Evolutionary conservation across 2,113 vertebrate species (phyloP).

Genomic region (Bubo scandiacus): DNA sequence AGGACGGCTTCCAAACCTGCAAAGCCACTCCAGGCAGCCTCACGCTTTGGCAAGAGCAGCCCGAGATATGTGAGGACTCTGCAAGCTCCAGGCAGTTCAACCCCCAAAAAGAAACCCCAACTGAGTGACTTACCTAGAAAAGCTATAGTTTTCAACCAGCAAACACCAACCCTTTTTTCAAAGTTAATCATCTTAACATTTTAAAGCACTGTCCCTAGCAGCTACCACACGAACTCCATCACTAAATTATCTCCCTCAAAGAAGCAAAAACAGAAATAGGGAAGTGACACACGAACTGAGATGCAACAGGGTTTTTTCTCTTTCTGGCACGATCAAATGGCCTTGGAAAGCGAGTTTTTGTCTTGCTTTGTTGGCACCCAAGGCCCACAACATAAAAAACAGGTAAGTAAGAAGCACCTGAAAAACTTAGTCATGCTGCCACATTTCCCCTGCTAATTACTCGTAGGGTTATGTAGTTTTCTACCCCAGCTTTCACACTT

Average conservation of each 20-base stretch:
- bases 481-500: background rate
- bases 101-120: background rate
- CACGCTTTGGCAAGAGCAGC: background rate
- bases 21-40: background rate
- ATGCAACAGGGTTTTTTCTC: background rate
- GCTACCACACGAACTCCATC: background rate
- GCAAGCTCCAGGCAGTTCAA: background rate
- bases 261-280: background rate
- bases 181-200: background rate
- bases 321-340: background rate
- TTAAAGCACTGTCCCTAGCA: background rate
- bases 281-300: accelerated
- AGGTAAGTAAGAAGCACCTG: background rate
- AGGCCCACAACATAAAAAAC: background rate
- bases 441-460: background rate
- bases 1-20: background rate
- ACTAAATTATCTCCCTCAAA: background rate
- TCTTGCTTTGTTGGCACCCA: background rate
- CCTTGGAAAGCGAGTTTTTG: background rate
- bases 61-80: accelerated
- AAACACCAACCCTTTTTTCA: background rate
- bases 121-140: accelerated
- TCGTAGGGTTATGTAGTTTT: accelerated
- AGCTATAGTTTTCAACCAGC: background rate
- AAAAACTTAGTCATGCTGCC: background rate